Evolutionary conservation across 2,888 invertebrate genomes (phyloP), one percentile per base, ranked within the genome.

Genomic region (Volucella bombylans): DNA sequence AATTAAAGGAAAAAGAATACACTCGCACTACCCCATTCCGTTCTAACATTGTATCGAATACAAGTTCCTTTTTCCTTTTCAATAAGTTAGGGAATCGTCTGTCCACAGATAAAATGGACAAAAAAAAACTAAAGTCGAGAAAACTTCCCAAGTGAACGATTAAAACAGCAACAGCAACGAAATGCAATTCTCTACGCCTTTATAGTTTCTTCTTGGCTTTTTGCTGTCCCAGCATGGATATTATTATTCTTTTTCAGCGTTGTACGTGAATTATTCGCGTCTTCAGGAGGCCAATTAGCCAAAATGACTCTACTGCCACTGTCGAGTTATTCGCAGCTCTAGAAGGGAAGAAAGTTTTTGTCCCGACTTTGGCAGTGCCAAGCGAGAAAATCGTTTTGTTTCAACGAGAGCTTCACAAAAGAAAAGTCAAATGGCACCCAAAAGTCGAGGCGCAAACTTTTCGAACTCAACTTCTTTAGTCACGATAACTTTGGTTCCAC

Each of bases 201-300:
- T 49, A 14, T 49, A 8, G 31, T 9, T 8, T 10, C 43, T 55
- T 55, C 2, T 43, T 59, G 31, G 31, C 15, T 50, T n/a, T 62
- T 18, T 2, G 11, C 14, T 8, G 31, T 12, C 39, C 31, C 55
- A 38, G 54, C 57, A 49, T 45, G 76, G 55, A 69, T 65, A 78
- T 73, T 86, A 78, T 78, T 86, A 69, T 86, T 78, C 73, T 73
- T 78, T 82, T 82, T 82, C 73, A 71, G 61, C 43, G 76, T 69
- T 82, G 57, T 72, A 78, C 59, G 74, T 86, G 78, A 86, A 82
- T 86, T 86, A 86, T 86, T 86, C 31, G 41, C 77, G 59, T 82
- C 82, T 86, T 82, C 82, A 69, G 77, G 61, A 82, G 82, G 69
- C 86, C 86, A 86, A 86, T 86, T 86, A 86, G 82, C 82, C 82